phyloP scores from a whole-genome alignment of 2,888 invertebrate genomes.

The Augiades crinisus region DNA sequence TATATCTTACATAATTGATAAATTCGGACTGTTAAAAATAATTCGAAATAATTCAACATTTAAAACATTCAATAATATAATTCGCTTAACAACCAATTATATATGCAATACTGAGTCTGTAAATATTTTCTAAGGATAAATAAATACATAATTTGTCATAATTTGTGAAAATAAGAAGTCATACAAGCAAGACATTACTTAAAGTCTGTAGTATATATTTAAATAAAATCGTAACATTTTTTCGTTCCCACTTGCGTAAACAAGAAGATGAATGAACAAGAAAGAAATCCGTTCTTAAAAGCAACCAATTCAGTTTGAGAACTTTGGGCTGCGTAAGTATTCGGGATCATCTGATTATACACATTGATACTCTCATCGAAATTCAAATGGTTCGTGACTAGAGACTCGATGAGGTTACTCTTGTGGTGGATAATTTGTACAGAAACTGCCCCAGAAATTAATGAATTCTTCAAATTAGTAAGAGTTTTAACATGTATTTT shows the following conservation, averaged over 20 bases:
- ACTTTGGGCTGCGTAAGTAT: constrained; percentile 23
- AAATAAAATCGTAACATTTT: neutral
- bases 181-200: too few species aligned
- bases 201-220: neutral
- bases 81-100: too few species aligned
- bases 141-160: too few species aligned
- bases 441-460: constrained; percentile 11
- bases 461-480: constrained; percentile 12
- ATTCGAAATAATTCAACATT: too few species aligned
- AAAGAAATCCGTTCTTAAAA: constrained; percentile 10
- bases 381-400: constrained; percentile 67
- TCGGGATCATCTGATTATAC: constrained; percentile 46
- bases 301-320: constrained; percentile 20
- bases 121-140: too few species aligned
- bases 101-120: too few species aligned
- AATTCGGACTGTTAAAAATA: too few species aligned
- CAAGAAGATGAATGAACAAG: neutral
- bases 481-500: too few species aligned
- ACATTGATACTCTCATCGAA: constrained; percentile 70
- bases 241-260: neutral
- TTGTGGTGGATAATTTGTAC: constrained; percentile 26
- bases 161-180: too few species aligned
- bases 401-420: constrained; percentile 10
- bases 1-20: too few species aligned
- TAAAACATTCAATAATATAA: too few species aligned